Conservation (phyloP, 2,797 vertebrate genomes). For the Mastacembelus armatus region DNA sequence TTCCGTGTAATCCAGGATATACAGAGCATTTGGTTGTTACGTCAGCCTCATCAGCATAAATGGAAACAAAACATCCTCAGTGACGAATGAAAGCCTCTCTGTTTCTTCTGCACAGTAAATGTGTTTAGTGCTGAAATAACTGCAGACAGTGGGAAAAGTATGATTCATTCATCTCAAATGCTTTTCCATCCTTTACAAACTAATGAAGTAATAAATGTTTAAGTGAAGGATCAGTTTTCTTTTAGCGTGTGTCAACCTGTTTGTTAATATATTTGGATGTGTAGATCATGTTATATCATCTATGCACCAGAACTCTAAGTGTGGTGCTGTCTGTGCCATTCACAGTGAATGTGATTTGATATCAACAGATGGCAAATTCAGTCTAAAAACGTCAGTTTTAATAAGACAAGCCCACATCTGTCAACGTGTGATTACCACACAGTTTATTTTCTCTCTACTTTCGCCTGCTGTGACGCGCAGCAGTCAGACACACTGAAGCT, state of each 20-base stretch:
- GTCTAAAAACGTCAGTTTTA: constrained; percentile 1
- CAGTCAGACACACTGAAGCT: constrained; percentile 50
- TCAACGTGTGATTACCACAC: constrained; percentile 24
- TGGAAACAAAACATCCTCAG: constrained; percentile 48
- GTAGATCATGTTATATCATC: too few species aligned
- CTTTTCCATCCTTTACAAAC: constrained; percentile 35
- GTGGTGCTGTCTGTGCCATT: neutral
- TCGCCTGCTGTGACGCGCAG: constrained; percentile 41
- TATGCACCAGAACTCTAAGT: neutral
- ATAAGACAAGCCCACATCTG: constrained; percentile 43
- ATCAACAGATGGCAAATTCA: neutral
- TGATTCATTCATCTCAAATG: constrained; percentile 48
- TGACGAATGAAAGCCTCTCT: constrained; percentile 59
- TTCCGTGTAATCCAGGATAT: constrained; percentile 13
- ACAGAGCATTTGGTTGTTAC: constrained; percentile 17
- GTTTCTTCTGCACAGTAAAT: constrained; percentile 55
- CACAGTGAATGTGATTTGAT: neutral
- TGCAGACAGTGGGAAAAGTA: constrained; percentile 16
- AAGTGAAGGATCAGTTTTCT: constrained; percentile 10
- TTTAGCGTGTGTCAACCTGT: too few species aligned
- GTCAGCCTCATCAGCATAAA: constrained; percentile 21
- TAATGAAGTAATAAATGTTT: constrained; percentile 8
- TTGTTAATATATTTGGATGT: neutral
- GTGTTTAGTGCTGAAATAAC: constrained; percentile 43
- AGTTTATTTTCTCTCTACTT: constrained; percentile 52